Evolutionary conservation across 2,113 vertebrate species (phyloP).

Genomic region (Macquaria ambigua): DNA sequence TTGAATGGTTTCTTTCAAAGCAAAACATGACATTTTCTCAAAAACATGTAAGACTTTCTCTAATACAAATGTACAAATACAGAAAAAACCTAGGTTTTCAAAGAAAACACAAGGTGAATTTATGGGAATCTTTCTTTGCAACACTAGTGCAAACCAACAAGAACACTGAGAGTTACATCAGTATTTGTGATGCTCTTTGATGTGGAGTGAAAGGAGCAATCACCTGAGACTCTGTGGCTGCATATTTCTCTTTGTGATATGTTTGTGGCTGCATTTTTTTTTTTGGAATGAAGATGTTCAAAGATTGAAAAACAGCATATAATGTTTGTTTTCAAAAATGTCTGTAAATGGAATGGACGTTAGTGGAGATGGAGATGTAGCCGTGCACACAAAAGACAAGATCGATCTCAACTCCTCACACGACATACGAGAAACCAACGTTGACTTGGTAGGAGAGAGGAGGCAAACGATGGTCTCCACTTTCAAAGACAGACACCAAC

Average conservation of each 20-base stretch:
- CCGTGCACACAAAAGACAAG: neutral
- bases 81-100: neutral
- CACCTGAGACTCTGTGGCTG: neutral
- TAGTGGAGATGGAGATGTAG: neutral
- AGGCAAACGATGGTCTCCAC: no score
- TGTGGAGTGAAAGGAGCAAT: neutral
- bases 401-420: neutral
- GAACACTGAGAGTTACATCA: constrained; percentile 25
- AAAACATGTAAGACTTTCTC: neutral
- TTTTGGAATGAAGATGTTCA: neutral
- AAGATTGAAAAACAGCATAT: neutral
- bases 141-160: neutral
- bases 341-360: neutral
- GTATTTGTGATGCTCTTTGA: constrained; percentile 2
- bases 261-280: neutral
- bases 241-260: neutral
- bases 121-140: neutral
- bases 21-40: neutral
- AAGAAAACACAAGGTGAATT: neutral
- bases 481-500: no score
- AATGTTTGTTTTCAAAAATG: neutral
- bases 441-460: no score
- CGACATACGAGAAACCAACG: no score
- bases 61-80: neutral
- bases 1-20: neutral